Percentiles rank a stretch among this genome's conserved stretches.
Conservation (phyloP, 1,140 invertebrate genomes). For the Trachymyrmex cornetzi region DNA sequence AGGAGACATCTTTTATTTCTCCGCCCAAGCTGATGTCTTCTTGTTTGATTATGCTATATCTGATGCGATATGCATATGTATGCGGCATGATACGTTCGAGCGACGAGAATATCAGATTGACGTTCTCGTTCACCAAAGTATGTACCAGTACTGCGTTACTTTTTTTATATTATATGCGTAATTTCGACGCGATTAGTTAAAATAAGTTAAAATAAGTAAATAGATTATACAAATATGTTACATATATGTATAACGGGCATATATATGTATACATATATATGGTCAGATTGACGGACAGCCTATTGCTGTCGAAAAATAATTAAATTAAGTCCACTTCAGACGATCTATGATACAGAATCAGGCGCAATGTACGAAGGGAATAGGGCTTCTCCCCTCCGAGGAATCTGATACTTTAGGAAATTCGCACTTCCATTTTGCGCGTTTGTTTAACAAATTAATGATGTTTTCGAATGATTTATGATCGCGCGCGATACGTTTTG, state of each 20-base stretch:
- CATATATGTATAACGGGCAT: not conserved
- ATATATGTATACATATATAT: conserved; percentile 41
- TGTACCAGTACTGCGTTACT: conserved; percentile 81
- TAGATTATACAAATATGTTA: conserved; percentile 12
- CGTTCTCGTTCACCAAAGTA: conserved; percentile 73
- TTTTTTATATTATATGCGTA: conserved; percentile 76
- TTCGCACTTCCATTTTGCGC: not conserved
- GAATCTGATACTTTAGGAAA: not conserved
- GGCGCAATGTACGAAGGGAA: not conserved
- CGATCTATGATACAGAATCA: conserved; percentile 20
- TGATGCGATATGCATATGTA: conserved; percentile 38
- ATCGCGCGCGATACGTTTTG: not conserved
- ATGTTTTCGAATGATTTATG: not conserved
- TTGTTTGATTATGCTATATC: conserved; percentile 26
- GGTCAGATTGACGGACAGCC: conserved; percentile 42
- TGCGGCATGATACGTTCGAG: conserved; percentile 44
- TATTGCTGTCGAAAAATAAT: conserved; percentile 54
- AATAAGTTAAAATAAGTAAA: conserved; percentile 49
- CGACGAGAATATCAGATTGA: conserved; percentile 28
- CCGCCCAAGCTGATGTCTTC: not conserved
- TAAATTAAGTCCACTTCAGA: conserved; percentile 44
- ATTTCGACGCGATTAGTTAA: conserved; percentile 34
- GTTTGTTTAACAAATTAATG: not conserved
- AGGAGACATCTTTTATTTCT: not conserved
- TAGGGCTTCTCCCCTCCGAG: not conserved